Evolutionary conservation across 2,888 invertebrate genomes (phyloP).

Genomic region (Athripsodes cinereus): DNA sequence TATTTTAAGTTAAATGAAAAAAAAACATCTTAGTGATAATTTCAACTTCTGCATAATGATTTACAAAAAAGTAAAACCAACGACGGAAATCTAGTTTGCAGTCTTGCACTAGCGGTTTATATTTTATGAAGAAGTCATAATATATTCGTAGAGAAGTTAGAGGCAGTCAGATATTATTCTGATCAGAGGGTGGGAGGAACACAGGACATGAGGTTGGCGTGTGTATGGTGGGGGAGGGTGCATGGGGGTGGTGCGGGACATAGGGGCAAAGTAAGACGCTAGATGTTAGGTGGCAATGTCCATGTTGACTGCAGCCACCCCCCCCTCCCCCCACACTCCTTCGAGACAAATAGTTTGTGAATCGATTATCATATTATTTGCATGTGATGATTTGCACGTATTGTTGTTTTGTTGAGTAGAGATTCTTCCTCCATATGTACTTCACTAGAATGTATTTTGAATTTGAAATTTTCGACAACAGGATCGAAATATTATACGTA

Average conservation of each 20-base stretch:
- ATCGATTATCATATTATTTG: constrained; percentile 24
- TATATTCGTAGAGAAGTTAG: constrained; percentile 20
- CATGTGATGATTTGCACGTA: constrained; percentile 15
- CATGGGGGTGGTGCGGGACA: constrained; percentile 2
- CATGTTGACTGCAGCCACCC: background rate
- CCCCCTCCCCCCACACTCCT: constrained; percentile 11
- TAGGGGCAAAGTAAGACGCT: constrained; percentile 2
- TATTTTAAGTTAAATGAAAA: too few species aligned
- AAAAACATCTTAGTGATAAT: too few species aligned
- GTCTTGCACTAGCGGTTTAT: constrained; percentile 15
- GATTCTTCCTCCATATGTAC: background rate
- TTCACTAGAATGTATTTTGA: background rate
- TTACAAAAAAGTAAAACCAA: too few species aligned
- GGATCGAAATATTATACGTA: too few species aligned
- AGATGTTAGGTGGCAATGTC: constrained; percentile 6
- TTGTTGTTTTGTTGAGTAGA: constrained; percentile 7
- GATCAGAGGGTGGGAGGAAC: constrained; percentile 9
- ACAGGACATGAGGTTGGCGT: background rate
- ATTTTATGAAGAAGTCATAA: constrained; percentile 17
- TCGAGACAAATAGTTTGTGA: constrained; percentile 21
- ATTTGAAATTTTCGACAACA: too few species aligned
- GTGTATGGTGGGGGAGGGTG: background rate
- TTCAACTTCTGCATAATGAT: too few species aligned
- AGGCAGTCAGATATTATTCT: constrained; percentile 13
- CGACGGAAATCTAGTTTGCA: too few species aligned